Base-by-base conservation (phyloP, 2,888 invertebrate species). In the Conistra vaccinii region DNA sequence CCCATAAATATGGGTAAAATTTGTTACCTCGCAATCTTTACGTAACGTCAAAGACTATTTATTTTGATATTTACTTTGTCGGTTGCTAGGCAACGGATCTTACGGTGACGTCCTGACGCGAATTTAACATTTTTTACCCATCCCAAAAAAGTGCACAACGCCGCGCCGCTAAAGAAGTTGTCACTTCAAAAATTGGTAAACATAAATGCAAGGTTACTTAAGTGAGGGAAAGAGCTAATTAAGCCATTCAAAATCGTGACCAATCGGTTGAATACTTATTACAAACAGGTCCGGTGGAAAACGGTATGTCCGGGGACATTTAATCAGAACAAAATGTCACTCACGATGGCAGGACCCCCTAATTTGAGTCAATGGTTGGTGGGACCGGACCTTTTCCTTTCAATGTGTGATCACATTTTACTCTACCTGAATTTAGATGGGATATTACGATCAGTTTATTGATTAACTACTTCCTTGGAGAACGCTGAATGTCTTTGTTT, bases 251-350 rank as follows among this genome's bases (percentile, higher is more conserved):
- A 57, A 81, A 61, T 73, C 32, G 14, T 39, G 7, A 35, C n/a
- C 48, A 45, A 53, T 78, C 48, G 14, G n/a, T 14, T 51, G 39
- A 78, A 69, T 26, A 60, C 58, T 39, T 60, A 76, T 80, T 55
- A 68, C 53, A 61, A 72, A 78, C 17, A 23, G 23, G 10, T 39
- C 35, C 3, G 32, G 69, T 58, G 61, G 63, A 77, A 73, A 81
- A 70, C 60, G 45, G 32, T 35, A 57, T 9, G 42, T 69, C 26
- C 29, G 35, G 6, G 14, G 23, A 58, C 26, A 73, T 84, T 78
- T 81, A 81, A 83, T 86, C 69, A 83, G 62, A 73, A 73, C 67
- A 79, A 77, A 86, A 79, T 77, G 78, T 86, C 83, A 81, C 75
- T 85, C 87, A 81, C 32, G 45, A 51, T 10, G 35, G 39, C 58